A percentile compares a stretch with the other conserved stretches of the same genome.
These are phyloP conservation scores for Beroe forskalii DNA, from an alignment of 37 sponge, comb jelly and placozoan species.

Conservation along the genomic window DNA sequence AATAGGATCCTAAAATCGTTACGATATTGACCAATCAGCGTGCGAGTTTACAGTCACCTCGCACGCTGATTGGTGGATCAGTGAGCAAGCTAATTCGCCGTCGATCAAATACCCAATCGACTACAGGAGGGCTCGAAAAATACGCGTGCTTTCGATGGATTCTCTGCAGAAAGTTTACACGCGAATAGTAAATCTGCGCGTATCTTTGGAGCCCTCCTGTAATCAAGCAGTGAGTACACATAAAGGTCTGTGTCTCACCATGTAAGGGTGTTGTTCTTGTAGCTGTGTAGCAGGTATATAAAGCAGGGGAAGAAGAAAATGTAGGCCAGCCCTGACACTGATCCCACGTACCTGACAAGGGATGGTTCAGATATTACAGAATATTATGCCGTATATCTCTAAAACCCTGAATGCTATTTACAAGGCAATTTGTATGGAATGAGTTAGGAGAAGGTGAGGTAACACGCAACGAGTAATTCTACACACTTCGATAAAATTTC, in stretches of 20 bases:
- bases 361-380: too few relatives aligned
- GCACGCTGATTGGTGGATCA: too few relatives aligned
- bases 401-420: neutral
- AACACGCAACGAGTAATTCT: neutral
- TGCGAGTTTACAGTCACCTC: too few relatives aligned
- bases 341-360: conserved; percentile 34
- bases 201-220: too few relatives aligned
- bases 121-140: too few relatives aligned
- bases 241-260: neutral
- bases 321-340: conserved; percentile 42
- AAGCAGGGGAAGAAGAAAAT: conserved; percentile 53
- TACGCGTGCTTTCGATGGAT: too few relatives aligned
- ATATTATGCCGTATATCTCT: neutral
- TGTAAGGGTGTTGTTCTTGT: conserved; percentile 30
- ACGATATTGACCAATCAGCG: too few relatives aligned
- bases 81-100: neutral
- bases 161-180: neutral
- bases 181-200: neutral
- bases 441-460: neutral
- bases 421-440: neutral
- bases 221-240: too few relatives aligned
- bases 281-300: conserved; percentile 50
- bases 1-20: too few relatives aligned
- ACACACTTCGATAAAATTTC: too few relatives aligned
- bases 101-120: neutral